Percentiles rank a stretch among this genome's conserved stretches.
Evolutionary conservation across 2,113 vertebrate genomes (phyloP).

Genomic region (Marcusenius ussheri): DNA sequence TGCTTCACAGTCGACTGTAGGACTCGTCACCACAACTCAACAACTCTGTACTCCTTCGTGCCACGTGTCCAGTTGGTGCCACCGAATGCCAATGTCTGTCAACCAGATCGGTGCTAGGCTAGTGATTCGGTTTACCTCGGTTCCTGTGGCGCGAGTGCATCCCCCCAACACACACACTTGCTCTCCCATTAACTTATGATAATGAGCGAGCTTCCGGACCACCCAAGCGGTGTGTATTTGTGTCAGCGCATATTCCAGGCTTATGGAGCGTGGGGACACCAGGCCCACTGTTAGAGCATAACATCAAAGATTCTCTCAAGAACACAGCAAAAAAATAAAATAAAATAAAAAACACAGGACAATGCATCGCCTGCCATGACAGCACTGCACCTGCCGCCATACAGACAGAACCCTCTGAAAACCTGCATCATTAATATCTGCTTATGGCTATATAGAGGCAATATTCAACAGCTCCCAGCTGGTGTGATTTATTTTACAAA

Average conservation of each 20-base stretch:
- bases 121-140: background rate
- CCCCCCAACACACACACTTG: background rate
- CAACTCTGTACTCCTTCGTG: background rate
- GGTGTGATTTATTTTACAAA: constrained; percentile 5
- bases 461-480: background rate
- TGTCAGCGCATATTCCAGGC: background rate
- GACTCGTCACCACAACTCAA: background rate
- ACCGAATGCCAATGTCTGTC: background rate
- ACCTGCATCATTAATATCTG: constrained; percentile 4
- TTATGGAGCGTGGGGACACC: background rate
- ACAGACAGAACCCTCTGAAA: background rate
- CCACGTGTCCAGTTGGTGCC: background rate
- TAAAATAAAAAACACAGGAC: background rate
- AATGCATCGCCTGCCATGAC: background rate
- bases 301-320: background rate
- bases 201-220: constrained; percentile 12
- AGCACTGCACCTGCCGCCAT: background rate
- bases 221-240: background rate
- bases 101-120: too few relatives aligned
- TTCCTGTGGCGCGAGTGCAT: background rate
- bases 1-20: background rate
- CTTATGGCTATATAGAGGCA: background rate
- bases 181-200: constrained; percentile 22
- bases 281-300: background rate
- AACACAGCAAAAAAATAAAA: background rate